Conservation (phyloP, 2,797 vertebrate species). For the Betta splendens region DNA sequence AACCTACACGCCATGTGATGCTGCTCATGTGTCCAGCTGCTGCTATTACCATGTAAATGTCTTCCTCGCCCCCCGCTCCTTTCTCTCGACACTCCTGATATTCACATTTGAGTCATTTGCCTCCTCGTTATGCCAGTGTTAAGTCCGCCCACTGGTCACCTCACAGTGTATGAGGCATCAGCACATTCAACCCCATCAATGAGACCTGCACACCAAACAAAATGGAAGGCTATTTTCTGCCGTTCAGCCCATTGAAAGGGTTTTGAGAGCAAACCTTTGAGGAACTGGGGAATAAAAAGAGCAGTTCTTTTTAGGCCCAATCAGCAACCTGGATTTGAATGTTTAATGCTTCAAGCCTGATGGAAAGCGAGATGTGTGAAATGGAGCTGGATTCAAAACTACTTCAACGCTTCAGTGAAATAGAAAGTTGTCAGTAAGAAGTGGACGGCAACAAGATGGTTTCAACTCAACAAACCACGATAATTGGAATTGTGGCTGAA, state of each 20-base stretch:
- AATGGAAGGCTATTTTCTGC: slow-evolving; percentile 31
- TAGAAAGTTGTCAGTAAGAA: background rate
- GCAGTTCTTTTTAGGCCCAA: slow-evolving; percentile 6
- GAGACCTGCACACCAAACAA: slow-evolving; percentile 32
- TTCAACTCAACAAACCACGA: background rate
- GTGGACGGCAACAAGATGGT: background rate
- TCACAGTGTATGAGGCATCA: slow-evolving; percentile 57
- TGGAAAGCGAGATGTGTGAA: background rate
- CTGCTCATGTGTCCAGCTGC: slow-evolving; percentile 8
- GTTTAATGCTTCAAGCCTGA: background rate
- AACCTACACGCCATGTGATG: slow-evolving; percentile 23
- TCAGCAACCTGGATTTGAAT: slow-evolving; percentile 8
- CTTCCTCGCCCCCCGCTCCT: slow-evolving; percentile 2
- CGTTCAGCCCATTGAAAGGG: slow-evolving; percentile 24
- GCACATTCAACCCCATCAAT: slow-evolving; percentile 51
- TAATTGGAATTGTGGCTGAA: background rate
- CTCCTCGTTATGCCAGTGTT: slow-evolving; percentile 51
- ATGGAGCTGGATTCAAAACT: slow-evolving; percentile 3
- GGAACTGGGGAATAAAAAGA: slow-evolving; percentile 23
- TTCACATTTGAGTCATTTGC: slow-evolving; percentile 68
- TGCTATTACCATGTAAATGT: slow-evolving; percentile 46
- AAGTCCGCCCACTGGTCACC: slow-evolving; percentile 66
- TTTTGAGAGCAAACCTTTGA: slow-evolving; percentile 9
- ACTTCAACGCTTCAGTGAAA: background rate
- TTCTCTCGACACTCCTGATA: slow-evolving; percentile 44